Base-by-base conservation (phyloP, 2,888 invertebrate species). In the Flexamia atlantica region DNA sequence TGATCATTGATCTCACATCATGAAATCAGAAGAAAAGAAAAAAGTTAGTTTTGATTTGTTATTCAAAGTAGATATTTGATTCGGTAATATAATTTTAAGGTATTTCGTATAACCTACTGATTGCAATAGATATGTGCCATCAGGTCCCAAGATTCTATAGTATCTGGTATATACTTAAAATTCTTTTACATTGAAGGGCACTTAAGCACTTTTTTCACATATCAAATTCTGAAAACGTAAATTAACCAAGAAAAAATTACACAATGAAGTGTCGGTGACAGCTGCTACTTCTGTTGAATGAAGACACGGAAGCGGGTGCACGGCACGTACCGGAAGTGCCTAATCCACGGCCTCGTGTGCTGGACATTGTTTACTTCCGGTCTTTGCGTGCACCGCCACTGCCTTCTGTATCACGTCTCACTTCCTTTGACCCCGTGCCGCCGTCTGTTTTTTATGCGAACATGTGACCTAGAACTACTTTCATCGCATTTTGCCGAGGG, bases 351-450 rank as follows among this genome's bases (percentile, higher is more conserved):
- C 64, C 64, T 64, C 64, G 28, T 28, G 12, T 64, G 64, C 64
- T 30, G 64, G 64, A 64, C 64, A 64, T 64, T 64, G 64, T 64
- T 64, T 64, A 64, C 64, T 64, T 64, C 64, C 64, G 28, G 64
- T 64, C 64, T 28, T 64, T 28, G 28, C 64, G 64, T 64, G 64
- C 64, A 64, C 20, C 64, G 64, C 64, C 64, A 9, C 28, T 64
- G 64, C 64, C 64, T 64, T 64, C 64, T 64, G 64, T 64, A 64
- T 64, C 64, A 30, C 64, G 17, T 64, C 64, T 64, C 64, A 64
- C 64, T 64, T 64, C 64, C 64, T 64, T 64, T 64, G 64, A 64
- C 64, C 64, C 64, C 25, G 64, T 20, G 64, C 64, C 57, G 14
- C 25, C 30, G 64, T 64, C 30, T 64, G 64, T 64, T 64, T 64